Base-by-base conservation (phyloP, 2,797 vertebrate species). In the Squalus acanthias region DNA sequence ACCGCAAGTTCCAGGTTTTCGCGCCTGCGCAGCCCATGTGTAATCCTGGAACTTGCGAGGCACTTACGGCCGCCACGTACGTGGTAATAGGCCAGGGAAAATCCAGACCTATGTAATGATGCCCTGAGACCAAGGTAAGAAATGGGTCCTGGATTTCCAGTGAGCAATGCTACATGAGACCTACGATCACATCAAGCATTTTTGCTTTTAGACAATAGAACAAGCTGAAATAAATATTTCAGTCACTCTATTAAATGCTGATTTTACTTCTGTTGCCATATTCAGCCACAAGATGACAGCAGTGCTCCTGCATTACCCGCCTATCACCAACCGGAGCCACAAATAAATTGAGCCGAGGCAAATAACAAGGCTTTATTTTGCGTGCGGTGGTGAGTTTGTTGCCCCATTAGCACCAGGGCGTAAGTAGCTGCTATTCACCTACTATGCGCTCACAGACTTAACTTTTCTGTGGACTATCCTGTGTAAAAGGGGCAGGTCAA, bases 281-380 rank as follows among this genome's bases (percentile, higher is more conserved):
- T 95, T 76, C 10, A 33, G 46, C 70, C 94, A 95, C 94, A 76
- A 76, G 94, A 57, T 95, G 94, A n/a, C 70, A 95, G 94, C 70
- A 95, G 5, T 74, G 70, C 5, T 95, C 70, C 70, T 95, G 50
- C 17, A 22, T 29, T 33, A 7, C 26, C 2, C 74, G 13, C 3
- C 24, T 72, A 24, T 39, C 12, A 57, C 26, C 24, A 60, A 76
- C 50, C 33, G 70, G 50, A 95, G 20, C 15, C 1, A 20, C 20
- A 76, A 22, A 74, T 74, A 9, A 39, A 24, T 1, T 65, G n/a
- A 85, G 82, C 46, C 1, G 39, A 50, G 1, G 82, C 46, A 85
- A 85, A 85, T 22, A 6, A 85, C 46, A 85, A 22, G 6, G 17
- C 20, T 39, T 53, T 0, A 24, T 60, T 8, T 92, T 13, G 53